A percentile compares a stretch with the other conserved stretches of the same genome.
phyloP scores from a whole-genome alignment of 2,113 vertebrate genomes.

The Puntigrus tetrazona region DNA sequence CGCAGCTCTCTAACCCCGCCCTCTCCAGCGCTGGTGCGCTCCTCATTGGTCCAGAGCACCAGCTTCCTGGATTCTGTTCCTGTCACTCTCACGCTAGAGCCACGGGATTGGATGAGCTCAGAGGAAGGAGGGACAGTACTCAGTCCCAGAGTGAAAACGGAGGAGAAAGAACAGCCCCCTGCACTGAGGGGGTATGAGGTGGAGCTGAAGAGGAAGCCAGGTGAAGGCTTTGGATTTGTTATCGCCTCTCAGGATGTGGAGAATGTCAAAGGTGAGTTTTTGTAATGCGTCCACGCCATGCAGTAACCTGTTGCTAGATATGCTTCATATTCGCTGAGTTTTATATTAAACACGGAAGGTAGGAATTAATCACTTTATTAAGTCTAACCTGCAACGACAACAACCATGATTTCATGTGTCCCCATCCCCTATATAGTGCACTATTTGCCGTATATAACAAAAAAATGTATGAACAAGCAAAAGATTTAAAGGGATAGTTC shows the following conservation, averaged over 20 bases:
- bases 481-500: too few species aligned
- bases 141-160: conserved; percentile 47
- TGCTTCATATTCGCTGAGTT: not conserved
- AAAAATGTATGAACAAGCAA: too few species aligned
- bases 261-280: conserved; percentile 67
- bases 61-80: conserved; percentile 80
- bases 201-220: conserved; percentile 71
- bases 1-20: conserved; percentile 57
- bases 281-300: not conserved
- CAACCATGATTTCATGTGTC: not conserved
- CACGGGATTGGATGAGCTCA: conserved; percentile 76
- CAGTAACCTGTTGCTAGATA: not conserved
- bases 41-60: conserved; percentile 77
- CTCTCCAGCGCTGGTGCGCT: conserved; percentile 47
- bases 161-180: conserved; percentile 40
- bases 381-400: not conserved
- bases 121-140: conserved; percentile 66
- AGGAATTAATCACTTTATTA: not conserved
- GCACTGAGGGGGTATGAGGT: conserved; percentile 65
- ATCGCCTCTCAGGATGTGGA: conserved; percentile 76
- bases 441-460: too few species aligned
- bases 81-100: conserved; percentile 79
- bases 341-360: not conserved
- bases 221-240: conserved; percentile 79
- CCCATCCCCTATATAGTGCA: too few species aligned